Conservation (phyloP, 2,888 invertebrate genomes). For the Phengaris alcon region DNA sequence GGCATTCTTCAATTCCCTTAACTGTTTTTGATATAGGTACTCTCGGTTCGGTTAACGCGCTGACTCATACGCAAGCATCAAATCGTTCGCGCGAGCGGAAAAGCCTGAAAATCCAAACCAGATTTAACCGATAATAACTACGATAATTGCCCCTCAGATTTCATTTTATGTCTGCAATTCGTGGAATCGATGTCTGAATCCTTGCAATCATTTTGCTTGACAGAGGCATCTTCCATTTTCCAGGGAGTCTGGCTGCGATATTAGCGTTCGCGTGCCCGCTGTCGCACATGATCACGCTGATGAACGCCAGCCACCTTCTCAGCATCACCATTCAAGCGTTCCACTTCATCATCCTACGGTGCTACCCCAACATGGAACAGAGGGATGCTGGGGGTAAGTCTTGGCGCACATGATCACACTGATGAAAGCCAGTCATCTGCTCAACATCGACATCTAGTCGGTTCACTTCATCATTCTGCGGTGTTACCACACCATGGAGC, state of each 20-base stretch:
- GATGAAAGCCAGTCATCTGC: conserved; percentile 77
- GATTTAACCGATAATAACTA: too few species aligned
- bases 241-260: conserved; percentile 81
- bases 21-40: too few species aligned
- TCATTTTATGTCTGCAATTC: too few species aligned
- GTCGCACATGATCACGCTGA: conserved; percentile 79
- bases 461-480: conserved; percentile 58
- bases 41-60: too few species aligned
- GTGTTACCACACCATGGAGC: too few species aligned
- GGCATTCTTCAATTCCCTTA: too few species aligned
- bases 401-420: conserved; percentile 77
- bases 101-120: too few species aligned
- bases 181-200: too few species aligned
- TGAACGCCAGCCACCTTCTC: conserved; percentile 78
- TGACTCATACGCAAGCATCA: too few species aligned
- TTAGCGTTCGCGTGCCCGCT: conserved; percentile 82
- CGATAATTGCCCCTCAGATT: too few species aligned
- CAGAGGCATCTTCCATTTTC: conserved; percentile 41
- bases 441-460: conserved; percentile 72
- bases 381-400: conserved; percentile 72
- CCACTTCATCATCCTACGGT: conserved; percentile 73
- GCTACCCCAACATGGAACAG: conserved; percentile 76
- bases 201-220: too few species aligned
- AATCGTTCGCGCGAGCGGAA: too few species aligned
- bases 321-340: conserved; percentile 72